Percentiles rank a stretch among this genome's conserved stretches.
Evolutionary conservation across 2,113 vertebrate species (phyloP).

Genomic region (Amazona guildingii): DNA sequence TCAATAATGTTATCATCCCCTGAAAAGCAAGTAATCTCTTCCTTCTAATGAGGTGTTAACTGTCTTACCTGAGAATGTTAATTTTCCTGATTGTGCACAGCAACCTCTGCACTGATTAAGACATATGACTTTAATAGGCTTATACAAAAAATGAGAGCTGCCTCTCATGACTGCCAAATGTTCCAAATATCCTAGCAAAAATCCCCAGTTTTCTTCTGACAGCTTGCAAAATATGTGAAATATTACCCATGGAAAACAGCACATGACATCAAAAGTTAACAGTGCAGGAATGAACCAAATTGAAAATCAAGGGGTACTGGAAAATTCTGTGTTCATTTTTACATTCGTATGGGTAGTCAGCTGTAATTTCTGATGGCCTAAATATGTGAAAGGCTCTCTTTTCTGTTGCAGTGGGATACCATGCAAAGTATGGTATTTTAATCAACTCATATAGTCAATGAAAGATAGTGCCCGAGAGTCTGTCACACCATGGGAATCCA

Average conservation of each 20-base stretch:
- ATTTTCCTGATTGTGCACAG: not conserved
- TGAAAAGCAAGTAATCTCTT: not conserved
- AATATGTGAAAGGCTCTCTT: not conserved
- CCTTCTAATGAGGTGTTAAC: not conserved
- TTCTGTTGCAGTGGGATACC: not conserved
- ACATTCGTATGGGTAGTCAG: not conserved
- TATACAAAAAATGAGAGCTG: not conserved
- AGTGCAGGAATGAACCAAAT: not conserved
- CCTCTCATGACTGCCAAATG: not conserved
- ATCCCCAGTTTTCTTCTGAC: not conserved
- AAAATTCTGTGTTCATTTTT: not conserved
- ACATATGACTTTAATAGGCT: not conserved
- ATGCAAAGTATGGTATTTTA: not conserved
- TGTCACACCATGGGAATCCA: not conserved
- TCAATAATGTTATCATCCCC: not conserved
- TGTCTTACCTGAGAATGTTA: not conserved
- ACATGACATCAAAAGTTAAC: not conserved
- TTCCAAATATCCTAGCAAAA: not conserved
- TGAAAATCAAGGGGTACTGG: not conserved
- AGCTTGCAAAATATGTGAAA: not conserved
- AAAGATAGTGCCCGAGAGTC: not conserved
- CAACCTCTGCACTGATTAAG: not conserved
- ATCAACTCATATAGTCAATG: not conserved
- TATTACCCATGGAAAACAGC: not conserved
- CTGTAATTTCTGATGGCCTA: not conserved